phyloP scores from a whole-genome alignment of 2,797 vertebrate species.

The Babyrousa celebensis region DNA sequence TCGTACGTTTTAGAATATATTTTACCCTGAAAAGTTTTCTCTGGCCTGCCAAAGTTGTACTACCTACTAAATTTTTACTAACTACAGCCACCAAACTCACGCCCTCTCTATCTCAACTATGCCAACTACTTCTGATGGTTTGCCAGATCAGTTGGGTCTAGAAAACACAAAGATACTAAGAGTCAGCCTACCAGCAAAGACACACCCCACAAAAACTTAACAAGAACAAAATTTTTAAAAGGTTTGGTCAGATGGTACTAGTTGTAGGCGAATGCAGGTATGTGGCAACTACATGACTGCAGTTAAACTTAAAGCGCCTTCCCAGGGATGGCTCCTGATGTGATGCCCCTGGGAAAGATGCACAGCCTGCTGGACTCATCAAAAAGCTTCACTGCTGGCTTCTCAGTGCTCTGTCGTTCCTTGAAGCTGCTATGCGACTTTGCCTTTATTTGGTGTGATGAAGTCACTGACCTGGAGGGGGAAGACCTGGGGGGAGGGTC shows the following conservation, averaged over 20 bases:
- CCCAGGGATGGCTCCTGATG: not conserved
- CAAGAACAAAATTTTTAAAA: not conserved
- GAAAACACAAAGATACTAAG: not conserved
- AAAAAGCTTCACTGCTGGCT: not conserved
- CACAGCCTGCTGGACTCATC: accelerated
- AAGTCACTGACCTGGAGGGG: not conserved
- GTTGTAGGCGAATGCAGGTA: not conserved
- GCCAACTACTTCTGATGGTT: not conserved
- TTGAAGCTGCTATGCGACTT: not conserved
- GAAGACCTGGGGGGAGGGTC: not conserved
- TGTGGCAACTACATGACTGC: not conserved
- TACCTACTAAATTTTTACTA: not conserved
- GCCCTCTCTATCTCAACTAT: not conserved
- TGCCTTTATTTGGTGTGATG: not conserved
- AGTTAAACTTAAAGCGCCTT: no score
- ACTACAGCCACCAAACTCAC: not conserved
- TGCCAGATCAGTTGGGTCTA: not conserved
- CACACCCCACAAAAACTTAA: not conserved
- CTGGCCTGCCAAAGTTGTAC: not conserved
- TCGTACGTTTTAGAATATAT: not conserved
- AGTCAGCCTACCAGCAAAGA: not conserved
- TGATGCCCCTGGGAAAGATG: not conserved
- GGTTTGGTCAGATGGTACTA: not conserved
- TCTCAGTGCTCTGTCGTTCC: not conserved
- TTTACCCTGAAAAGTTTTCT: not conserved